Conservation (phyloP, 2,113 vertebrate genomes). For the Asarcornis scutulata region DNA sequence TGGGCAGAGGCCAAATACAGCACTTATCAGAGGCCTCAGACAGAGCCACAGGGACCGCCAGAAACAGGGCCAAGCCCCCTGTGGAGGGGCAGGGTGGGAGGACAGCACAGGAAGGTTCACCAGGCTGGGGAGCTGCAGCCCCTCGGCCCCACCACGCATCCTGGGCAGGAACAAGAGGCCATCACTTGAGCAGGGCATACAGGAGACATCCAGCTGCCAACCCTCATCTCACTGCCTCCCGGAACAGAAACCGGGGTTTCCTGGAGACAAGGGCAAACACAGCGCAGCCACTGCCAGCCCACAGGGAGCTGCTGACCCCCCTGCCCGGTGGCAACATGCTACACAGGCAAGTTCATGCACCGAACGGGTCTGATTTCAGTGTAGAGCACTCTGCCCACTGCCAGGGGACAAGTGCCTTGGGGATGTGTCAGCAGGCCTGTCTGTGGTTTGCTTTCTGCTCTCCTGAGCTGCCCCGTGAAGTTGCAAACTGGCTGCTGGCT, state of each 20-base stretch:
- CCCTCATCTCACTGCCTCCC: neutral
- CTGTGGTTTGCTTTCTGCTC: neutral
- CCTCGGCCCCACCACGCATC: neutral
- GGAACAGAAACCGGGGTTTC: conserved; percentile 64
- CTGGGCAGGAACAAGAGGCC: fast-evolving
- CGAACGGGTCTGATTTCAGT: neutral
- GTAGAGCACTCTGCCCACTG: neutral
- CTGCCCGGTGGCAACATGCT: conserved; percentile 38
- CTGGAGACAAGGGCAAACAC: conserved; percentile 75
- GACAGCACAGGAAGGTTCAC: too few species aligned
- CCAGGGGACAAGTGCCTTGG: neutral
- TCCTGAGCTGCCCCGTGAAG: neutral
- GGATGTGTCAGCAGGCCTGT: neutral
- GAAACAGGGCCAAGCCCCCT: neutral
- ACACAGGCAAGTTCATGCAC: conserved; percentile 56
- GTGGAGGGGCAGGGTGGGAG: too few species aligned
- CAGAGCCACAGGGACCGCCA: neutral
- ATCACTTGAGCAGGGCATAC: fast-evolving
- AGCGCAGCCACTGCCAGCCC: neutral
- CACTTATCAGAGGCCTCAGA: neutral
- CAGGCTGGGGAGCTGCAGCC: neutral
- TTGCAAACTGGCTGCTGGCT: neutral
- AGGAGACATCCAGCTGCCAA: neutral
- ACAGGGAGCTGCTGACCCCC: neutral
- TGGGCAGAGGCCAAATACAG: neutral